Evolutionary conservation across 2,888 invertebrate species (phyloP).

Genomic region (Ochlodes sylvanus): DNA sequence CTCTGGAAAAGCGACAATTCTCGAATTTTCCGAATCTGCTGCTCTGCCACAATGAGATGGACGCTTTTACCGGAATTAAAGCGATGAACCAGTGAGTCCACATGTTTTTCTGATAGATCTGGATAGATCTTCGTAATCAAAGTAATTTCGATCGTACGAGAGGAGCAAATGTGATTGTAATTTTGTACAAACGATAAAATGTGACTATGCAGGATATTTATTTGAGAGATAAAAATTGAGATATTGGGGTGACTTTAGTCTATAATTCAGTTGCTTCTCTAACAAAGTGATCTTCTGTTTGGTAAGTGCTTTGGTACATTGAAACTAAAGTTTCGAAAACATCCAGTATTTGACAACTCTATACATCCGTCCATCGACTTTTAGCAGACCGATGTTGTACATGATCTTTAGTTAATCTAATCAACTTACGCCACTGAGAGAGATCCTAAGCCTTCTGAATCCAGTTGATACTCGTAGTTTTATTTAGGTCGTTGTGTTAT

Average conservation of each 20-base stretch:
- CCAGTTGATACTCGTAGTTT: no score
- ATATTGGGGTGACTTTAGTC: not conserved
- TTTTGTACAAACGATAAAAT: not conserved
- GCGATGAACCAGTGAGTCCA: slow-evolving; percentile 53
- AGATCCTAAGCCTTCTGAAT: no score
- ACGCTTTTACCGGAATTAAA: slow-evolving; percentile 82
- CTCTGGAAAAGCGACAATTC: slow-evolving; percentile 44
- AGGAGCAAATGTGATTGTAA: not conserved
- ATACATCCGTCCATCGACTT: no score
- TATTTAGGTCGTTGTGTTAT: no score
- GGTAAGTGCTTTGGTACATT: no score
- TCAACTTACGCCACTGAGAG: no score
- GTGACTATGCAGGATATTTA: not conserved
- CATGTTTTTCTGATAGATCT: slow-evolving; percentile 69
- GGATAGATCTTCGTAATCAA: slow-evolving; percentile 16
- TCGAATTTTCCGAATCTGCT: slow-evolving; percentile 68
- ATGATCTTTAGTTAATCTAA: no score
- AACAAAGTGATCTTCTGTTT: no score
- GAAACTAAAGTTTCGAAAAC: no score
- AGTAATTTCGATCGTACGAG: not conserved
- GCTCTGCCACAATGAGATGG: slow-evolving; percentile 72
- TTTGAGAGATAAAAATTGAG: not conserved
- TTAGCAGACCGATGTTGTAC: no score
- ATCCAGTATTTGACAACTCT: no score
- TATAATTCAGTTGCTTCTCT: no score